These are phyloP conservation scores for Novumbra hubbsi DNA, from an alignment of 2,797 vertebrate genomes.

Conservation along the genomic window DNA sequence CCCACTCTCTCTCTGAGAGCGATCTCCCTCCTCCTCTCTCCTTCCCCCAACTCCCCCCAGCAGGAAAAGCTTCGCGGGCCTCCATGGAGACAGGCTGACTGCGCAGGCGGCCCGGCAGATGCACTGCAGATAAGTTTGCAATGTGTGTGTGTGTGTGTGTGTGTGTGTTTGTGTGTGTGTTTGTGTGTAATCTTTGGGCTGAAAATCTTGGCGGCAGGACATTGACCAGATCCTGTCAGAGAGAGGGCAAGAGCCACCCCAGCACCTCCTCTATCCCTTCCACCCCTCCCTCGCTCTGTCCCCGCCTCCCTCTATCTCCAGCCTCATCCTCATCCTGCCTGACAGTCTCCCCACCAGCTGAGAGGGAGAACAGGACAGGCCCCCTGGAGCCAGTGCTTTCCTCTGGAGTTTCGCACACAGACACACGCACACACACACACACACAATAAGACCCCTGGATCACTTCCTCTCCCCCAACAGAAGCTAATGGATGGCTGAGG, in stretches of 20 bases:
- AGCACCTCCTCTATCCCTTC: slow-evolving; percentile 59
- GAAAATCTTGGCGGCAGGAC: slow-evolving; percentile 95
- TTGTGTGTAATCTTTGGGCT: slow-evolving; percentile 92
- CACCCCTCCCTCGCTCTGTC: slow-evolving; percentile 44
- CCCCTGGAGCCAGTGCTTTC: slow-evolving; percentile 83
- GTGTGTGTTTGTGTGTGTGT: neutral
- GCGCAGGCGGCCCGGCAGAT: slow-evolving; percentile 93
- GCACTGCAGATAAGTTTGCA: slow-evolving; percentile 96
- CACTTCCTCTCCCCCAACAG: slow-evolving; percentile 67
- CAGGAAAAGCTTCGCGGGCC: slow-evolving; percentile 90
- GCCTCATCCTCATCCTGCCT: slow-evolving; percentile 46
- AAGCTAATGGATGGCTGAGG: slow-evolving; percentile 68
- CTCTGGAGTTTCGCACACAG: slow-evolving; percentile 69
- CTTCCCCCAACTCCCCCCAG: slow-evolving; percentile 45
- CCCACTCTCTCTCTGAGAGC: slow-evolving; percentile 26
- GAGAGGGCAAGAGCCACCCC: slow-evolving; percentile 83
- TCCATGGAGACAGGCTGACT: slow-evolving; percentile 96
- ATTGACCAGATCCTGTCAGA: slow-evolving; percentile 99
- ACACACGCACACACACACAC: slow-evolving; percentile 67
- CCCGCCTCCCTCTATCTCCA: slow-evolving; percentile 59
- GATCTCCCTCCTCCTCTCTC: slow-evolving; percentile 13
- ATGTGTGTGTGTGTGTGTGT: slow-evolving; percentile 77
- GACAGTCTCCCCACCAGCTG: slow-evolving; percentile 53
- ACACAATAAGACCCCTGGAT: slow-evolving; percentile 73
- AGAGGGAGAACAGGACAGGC: slow-evolving; percentile 62